Evolutionary conservation across 2,797 vertebrate genomes (phyloP), one percentile per base, ranked within the genome.

Genomic region (Sebastes hubbsi): DNA sequence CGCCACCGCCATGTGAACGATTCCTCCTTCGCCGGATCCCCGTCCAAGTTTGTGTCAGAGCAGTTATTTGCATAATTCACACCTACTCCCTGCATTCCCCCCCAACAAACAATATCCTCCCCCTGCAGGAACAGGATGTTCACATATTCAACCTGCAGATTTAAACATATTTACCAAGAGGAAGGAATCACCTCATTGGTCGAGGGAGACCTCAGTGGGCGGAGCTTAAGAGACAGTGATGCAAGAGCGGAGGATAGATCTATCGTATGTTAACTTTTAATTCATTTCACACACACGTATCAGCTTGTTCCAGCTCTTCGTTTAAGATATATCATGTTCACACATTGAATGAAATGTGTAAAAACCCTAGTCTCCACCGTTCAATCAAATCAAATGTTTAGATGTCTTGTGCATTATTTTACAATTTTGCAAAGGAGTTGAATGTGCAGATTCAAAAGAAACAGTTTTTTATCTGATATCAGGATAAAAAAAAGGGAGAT

Each of bases 61-160:
- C 78, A 77, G 91, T 83, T 87, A 94, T 95, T 95, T 95, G 92
- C 92, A 95, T 95, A 95, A 95, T 94, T 95, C 90, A 94, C 92
- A 94, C 92, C 92, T 91, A 91, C 92, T 91, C 86, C 36, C 82
- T 66, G 49, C 58, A 24, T 36, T 68, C 58, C 29, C 62, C 22
- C 20, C 20, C 27, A 18, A 30, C 77, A 82, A 87, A 90, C 86
- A 85, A 70, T 84, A 60, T 56, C 72, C 68, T 58, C 70, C 58
- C 72, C 62, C 86, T 59, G 75, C 79, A 63, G 74, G 54, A 76
- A 75, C 59, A 13, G 68, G 22, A 13, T 14, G 32, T 59, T 34
- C 34, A 22, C 56, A 75, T 46, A 34, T 46, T 6, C 2, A 16
- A 77, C 67, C 27, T 62, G 55, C 27, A 62, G 67, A 66, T 86